Percentiles rank a stretch among this genome's conserved stretches.
Conservation (phyloP, 2,888 invertebrate species). For the Dryococelus australis region DNA sequence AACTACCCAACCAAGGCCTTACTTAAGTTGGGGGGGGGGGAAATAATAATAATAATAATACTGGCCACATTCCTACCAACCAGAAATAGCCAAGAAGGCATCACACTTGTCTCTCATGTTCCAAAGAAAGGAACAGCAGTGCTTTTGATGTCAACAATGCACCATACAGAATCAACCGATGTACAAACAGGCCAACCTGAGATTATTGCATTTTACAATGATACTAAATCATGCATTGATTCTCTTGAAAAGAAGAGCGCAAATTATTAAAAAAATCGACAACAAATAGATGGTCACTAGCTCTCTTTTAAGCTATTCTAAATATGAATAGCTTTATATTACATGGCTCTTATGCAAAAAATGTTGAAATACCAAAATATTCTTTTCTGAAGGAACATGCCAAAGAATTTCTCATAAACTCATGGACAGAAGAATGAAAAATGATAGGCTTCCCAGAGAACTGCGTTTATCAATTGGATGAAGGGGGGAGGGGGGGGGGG, state of each 20-base stretch:
- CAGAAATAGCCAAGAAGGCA: slow-evolving; percentile 43
- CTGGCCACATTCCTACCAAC: slow-evolving; percentile 50
- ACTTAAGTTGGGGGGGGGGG: slow-evolving; percentile 39
- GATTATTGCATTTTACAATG: slow-evolving; percentile 50
- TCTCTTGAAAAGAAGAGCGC: slow-evolving; percentile 48
- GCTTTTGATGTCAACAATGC: slow-evolving; percentile 44
- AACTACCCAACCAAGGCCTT: slow-evolving; percentile 29
- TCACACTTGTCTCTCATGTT: slow-evolving; percentile 46
- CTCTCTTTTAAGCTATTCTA: neutral
- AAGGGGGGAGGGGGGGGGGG: neutral
- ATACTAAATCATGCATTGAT: slow-evolving; percentile 49
- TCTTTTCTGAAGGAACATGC: neutral
- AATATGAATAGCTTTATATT: neutral
- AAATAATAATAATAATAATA: slow-evolving; percentile 46
- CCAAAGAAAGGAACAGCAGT: slow-evolving; percentile 48
- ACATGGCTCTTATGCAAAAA: neutral
- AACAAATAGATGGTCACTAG: neutral
- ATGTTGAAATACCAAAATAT: neutral
- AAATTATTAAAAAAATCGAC: neutral
- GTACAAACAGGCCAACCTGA: slow-evolving; percentile 46
- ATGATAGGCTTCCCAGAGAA: no score
- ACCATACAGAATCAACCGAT: no score
- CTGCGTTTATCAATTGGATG: neutral
- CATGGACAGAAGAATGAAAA: slow-evolving; percentile 1
- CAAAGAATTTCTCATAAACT: neutral